phyloP scores from a whole-genome alignment of 2,888 invertebrate species.

The Nysson spinosus region DNA sequence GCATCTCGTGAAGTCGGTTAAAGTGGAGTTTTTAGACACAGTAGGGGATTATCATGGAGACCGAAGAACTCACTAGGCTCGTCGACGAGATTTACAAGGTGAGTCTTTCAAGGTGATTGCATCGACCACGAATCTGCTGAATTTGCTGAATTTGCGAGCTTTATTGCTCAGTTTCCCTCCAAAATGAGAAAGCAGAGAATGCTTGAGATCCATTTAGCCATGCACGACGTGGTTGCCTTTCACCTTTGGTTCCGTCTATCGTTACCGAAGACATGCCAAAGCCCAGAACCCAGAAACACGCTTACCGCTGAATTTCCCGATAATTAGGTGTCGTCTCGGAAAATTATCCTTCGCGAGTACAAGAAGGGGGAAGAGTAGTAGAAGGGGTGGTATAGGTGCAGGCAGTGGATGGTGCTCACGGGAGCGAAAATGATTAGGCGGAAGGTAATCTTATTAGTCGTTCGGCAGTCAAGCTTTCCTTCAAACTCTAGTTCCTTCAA shows the following conservation, averaged over 20 bases:
- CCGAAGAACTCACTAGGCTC: constrained; percentile 93
- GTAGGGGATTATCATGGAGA: constrained; percentile 82
- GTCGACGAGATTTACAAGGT: constrained; percentile 96
- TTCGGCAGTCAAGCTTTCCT: constrained; percentile 59
- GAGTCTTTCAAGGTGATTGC: constrained; percentile 54
- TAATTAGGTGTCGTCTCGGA: constrained; percentile 70
- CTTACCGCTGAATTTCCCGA: constrained; percentile 62
- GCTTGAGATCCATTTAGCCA: no score
- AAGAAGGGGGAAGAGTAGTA: neutral
- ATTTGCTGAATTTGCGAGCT: constrained; percentile 1
- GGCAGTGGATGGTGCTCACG: constrained; percentile 23
- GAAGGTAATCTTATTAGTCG: constrained; percentile 64
- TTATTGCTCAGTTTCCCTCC: constrained; percentile 13
- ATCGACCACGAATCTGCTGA: constrained; percentile 6
- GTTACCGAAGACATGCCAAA: neutral
- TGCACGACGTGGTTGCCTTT: constrained; percentile 7
- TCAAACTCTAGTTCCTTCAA: constrained; percentile 42
- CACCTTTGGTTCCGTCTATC: constrained; percentile 13
- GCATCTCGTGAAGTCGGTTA: constrained; percentile 68
- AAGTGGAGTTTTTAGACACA: constrained; percentile 57
- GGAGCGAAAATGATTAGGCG: constrained; percentile 53
- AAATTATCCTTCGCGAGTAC: constrained; percentile 58
- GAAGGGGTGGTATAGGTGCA: neutral
- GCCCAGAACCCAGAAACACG: constrained; percentile 11
- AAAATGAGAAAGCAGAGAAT: neutral